These are phyloP conservation scores for Eospalax fontanierii DNA, from an alignment of 2,797 vertebrate species.

Conservation along the genomic window DNA sequence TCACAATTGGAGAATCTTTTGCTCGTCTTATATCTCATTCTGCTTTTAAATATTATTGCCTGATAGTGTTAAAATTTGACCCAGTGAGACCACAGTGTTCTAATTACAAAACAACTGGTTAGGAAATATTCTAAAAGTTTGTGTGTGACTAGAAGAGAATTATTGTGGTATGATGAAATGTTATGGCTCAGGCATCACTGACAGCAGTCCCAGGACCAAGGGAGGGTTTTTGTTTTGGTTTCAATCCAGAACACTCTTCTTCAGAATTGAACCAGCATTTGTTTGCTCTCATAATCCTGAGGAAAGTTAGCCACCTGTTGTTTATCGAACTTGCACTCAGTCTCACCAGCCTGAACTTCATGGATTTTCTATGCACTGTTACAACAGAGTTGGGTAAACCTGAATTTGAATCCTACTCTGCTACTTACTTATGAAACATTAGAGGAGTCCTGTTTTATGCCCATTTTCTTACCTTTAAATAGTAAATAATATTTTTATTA, in stretches of 20 bases:
- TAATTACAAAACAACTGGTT: slow-evolving; percentile 2
- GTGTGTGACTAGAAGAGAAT: slow-evolving; percentile 1
- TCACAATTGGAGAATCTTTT: slow-evolving; percentile 19
- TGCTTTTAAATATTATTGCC: neutral
- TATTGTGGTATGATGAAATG: neutral
- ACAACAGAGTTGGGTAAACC: neutral
- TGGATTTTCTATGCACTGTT: neutral
- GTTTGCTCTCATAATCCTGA: neutral
- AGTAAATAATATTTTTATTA: neutral
- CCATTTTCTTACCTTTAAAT: neutral
- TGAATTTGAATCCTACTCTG: neutral
- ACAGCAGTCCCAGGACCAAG: too few species aligned
- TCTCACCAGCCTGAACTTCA: neutral
- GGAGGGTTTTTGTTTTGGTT: neutral
- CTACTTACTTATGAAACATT: neutral
- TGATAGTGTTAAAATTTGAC: slow-evolving; percentile 15
- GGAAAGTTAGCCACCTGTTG: neutral
- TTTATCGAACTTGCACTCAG: neutral
- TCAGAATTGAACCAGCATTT: neutral
- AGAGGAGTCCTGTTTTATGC: neutral
- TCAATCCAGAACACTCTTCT: neutral
- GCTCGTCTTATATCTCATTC: slow-evolving; percentile 8
- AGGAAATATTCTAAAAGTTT: slow-evolving; percentile 12
- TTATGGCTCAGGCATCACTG: neutral
- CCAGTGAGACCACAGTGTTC: neutral